Base-by-base conservation (phyloP, 1,140 invertebrate species). In the Orchesella cincta region DNA sequence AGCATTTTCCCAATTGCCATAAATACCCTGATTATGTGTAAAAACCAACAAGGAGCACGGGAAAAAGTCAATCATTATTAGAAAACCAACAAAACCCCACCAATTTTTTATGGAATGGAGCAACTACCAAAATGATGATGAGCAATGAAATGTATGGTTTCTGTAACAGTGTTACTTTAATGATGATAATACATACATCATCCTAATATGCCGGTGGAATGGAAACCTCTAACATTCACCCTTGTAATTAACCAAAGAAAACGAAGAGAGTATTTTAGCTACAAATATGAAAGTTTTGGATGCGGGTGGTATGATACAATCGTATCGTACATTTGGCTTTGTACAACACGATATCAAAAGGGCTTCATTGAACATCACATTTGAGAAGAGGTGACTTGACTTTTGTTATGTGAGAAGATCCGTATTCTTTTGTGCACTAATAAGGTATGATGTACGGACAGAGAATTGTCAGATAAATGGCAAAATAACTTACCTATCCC, bases 391-490 rank as follows among this genome's bases (percentile, higher is more conserved):
- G 20, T 8, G 39, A 46, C 8, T 46, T 12, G 39, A 46, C 39
- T 57, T 57, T 57, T 57, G 12, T 23, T 8, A 5, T n/a, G n/a
- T n/a, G n/a, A n/a, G n/a, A n/a, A n/a, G n/a, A n/a, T n/a, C n/a
- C n/a, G n/a, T n/a, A n/a, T 26, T 23, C 23, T 26, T 31, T 67
- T 67, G 62, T 67, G 29, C 8, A 31, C 62, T 67, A 67, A 67
- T 67, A 67, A 67, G 28, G 28, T 67, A 33, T 33, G 31, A 67
- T 67, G 62, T 67, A 57, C 54, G 54, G 23, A 5, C 29, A 31
- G 23, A 67, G 23, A 67, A 67, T 31, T 67, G 62, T 67, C 62
- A 67, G 62, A 67, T 67, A 57, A 57, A 57, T 67, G 62, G 62
- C 62, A 33, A 67, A 57, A 57, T 57, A 57, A 57, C 54, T 57